Conservation (phyloP, 1,140 invertebrate species). For the Rhagoletis pomonella region DNA sequence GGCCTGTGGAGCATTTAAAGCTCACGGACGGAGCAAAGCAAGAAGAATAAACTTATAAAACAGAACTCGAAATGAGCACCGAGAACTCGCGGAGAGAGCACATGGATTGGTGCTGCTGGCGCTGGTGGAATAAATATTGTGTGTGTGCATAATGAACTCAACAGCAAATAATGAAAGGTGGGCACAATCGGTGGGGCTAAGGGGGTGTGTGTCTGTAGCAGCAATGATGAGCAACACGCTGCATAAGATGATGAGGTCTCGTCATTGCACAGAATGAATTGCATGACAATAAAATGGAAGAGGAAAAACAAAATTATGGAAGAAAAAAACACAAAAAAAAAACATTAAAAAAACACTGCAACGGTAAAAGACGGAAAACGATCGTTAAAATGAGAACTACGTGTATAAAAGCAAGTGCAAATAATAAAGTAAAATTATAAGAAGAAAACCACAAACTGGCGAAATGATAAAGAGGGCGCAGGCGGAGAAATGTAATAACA, state of each 20-base stretch:
- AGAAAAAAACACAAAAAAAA: too few relatives aligned
- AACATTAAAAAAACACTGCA: background rate
- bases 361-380: slow-evolving; percentile 33
- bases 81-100: slow-evolving; percentile 29
- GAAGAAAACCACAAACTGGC: background rate
- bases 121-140: background rate
- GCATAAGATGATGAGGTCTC: slow-evolving; percentile 29
- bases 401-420: slow-evolving; percentile 14
- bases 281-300: background rate
- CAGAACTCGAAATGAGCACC: slow-evolving; percentile 27
- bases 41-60: slow-evolving; percentile 40
- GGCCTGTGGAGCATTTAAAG: background rate
- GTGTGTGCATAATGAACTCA: slow-evolving; percentile 48
- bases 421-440: too few relatives aligned
- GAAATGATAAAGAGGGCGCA: background rate
- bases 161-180: slow-evolving; percentile 35
- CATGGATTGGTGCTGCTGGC: background rate
- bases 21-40: background rate
- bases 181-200: background rate
- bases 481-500: too few relatives aligned
- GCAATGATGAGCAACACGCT: background rate
- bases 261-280: slow-evolving; percentile 41
- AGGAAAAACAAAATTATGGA: too few relatives aligned
- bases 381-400: slow-evolving; percentile 31
- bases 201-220: background rate